phyloP scores from a whole-genome alignment of 35 echinoderm and acorn worm genomes.

The Heliocidaris erythrogramma region DNA sequence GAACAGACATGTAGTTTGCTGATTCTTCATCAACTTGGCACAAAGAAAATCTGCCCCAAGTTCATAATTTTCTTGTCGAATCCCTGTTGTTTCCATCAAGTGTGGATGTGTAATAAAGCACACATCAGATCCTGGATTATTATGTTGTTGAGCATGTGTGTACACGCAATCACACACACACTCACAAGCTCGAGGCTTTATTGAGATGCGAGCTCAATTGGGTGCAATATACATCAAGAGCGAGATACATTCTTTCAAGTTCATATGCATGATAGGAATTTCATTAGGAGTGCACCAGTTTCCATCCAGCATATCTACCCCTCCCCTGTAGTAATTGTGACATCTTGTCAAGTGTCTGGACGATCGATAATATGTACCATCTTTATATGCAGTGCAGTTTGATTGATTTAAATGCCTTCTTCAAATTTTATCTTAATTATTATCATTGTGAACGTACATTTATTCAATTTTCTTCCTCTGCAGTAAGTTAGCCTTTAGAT shows the following conservation, averaged over 20 bases:
- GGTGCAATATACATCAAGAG: not conserved
- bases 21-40: not conserved
- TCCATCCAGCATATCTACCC: too few species aligned
- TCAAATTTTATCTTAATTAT: too few species aligned
- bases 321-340: too few species aligned
- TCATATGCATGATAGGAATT: not conserved
- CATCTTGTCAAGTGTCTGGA: too few species aligned
- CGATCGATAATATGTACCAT: too few species aligned
- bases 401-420: too few species aligned
- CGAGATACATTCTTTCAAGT: not conserved
- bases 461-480: too few species aligned
- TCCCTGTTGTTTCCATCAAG: not conserved
- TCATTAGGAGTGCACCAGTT: too few species aligned
- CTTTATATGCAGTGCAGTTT: too few species aligned
- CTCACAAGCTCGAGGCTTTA: not conserved
- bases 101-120: not conserved
- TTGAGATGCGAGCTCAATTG: not conserved
- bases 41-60: not conserved
- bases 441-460: too few species aligned
- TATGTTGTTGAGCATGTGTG: not conserved
- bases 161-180: not conserved
- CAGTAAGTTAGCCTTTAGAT: too few species aligned
- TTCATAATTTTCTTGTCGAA: not conserved
- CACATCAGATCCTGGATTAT: not conserved
- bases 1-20: too few species aligned